These are phyloP conservation scores for Maccullochella peelii DNA, from an alignment of 2,113 vertebrate genomes.

Conservation along the genomic window DNA sequence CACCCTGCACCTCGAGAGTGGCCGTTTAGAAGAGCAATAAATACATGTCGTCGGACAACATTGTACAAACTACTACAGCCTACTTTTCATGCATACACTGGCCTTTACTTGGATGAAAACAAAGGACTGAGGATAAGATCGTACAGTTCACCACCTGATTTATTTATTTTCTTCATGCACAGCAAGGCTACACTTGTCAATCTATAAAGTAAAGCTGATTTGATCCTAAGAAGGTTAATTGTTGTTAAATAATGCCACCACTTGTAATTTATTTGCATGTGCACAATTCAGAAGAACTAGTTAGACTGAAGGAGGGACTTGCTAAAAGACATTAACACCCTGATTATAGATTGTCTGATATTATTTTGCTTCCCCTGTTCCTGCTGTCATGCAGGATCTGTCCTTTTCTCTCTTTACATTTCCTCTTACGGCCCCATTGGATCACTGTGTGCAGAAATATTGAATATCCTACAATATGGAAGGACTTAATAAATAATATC, in stretches of 20 bases:
- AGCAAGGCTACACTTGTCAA: neutral
- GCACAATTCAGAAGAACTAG: neutral
- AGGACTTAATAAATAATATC: neutral
- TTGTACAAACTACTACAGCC: neutral
- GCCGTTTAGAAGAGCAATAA: no score
- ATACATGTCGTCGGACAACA: no score
- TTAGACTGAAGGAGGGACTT: no score
- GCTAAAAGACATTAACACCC: neutral
- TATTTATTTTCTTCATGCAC: neutral
- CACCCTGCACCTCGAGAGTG: no score
- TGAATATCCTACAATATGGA: neutral
- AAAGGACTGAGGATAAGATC: no score
- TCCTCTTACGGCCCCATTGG: neutral
- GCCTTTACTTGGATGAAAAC: neutral
- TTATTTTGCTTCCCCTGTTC: neutral
- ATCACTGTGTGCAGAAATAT: neutral
- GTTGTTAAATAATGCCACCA: neutral
- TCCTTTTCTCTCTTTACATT: neutral
- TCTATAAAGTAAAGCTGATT: no score
- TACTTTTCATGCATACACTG: neutral
- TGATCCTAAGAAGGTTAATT: neutral
- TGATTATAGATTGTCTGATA: neutral
- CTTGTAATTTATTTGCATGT: neutral
- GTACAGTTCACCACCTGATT: no score
- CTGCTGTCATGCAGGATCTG: neutral